A percentile compares a stretch with the other conserved stretches of the same genome.
These are phyloP conservation scores for Xenopus borealis DNA, from an alignment of 2,113 vertebrate genomes.

Conservation along the genomic window DNA sequence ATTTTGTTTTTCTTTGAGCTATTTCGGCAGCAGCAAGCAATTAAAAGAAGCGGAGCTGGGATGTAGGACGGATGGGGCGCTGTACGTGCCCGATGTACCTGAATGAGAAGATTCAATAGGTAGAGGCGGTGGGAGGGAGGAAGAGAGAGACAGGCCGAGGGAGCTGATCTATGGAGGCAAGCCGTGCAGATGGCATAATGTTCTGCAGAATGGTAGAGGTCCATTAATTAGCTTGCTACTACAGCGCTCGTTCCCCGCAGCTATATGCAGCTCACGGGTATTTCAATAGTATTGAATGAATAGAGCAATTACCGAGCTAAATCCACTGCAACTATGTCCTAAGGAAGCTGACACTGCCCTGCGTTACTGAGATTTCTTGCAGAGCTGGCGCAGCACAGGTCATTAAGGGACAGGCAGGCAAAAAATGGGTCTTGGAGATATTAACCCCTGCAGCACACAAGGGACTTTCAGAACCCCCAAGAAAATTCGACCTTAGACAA, in stretches of 20 bases:
- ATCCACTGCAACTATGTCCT: slow-evolving; percentile 53
- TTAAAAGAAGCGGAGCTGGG: background rate
- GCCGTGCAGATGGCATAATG: slow-evolving; percentile 45
- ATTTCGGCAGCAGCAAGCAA: no score
- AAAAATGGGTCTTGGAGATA: no score
- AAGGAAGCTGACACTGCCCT: slow-evolving; percentile 50
- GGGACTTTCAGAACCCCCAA: no score
- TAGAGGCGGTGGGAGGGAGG: background rate
- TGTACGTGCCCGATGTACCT: no score
- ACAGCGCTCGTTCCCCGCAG: slow-evolving; percentile 50
- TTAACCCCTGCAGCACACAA: no score
- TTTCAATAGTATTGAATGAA: slow-evolving; percentile 55
- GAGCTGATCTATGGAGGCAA: slow-evolving; percentile 50
- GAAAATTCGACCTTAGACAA: no score
- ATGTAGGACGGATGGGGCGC: background rate
- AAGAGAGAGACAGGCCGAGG: background rate
- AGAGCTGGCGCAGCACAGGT: slow-evolving; percentile 11
- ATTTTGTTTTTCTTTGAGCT: no score
- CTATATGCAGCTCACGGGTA: slow-evolving; percentile 55
- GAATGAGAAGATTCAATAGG: background rate
- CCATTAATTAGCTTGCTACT: slow-evolving; percentile 56
- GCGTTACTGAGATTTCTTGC: slow-evolving; percentile 18
- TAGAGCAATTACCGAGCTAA: slow-evolving; percentile 54
- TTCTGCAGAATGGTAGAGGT: slow-evolving; percentile 51
- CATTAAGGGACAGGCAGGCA: no score